Base-by-base conservation (phyloP, 1,140 invertebrate species). In the Macrobrachium nipponense region DNA sequence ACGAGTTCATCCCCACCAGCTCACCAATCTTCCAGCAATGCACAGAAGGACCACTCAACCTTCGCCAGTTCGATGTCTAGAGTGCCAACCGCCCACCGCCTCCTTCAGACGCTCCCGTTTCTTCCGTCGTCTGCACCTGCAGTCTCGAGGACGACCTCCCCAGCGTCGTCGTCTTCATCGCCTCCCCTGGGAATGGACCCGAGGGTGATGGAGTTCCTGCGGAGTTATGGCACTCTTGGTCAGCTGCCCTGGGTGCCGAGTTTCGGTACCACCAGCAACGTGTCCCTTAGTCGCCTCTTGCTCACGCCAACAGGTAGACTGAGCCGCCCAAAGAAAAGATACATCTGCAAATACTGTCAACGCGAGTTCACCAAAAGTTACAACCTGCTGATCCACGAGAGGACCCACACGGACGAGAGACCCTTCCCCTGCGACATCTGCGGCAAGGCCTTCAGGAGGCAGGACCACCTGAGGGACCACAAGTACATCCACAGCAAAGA, bases 281-380 rank as follows among this genome's bases (percentile, higher is more conserved):
- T 87, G 60, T 79, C 79, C 62, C 85, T 87, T 27, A 87, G 81
- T 80, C 85, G 85, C 58, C 79, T 87, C 51, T 73, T 87, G 60
- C 79, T 87, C 72, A 81, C 85, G 18, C 85, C 85, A 62, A 80
- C 70, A 43, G 85, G 85, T 43, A 79, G 85, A 70, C 85, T 87
- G 58, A 96, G 96, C 93, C 94, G 97, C 92, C 96, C 97, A 92
- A 98, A 98, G 94, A 98, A 97, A 94, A 96, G 99, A 93, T 99
- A 98, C 77, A 88, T 88, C 84, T 88, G 88, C 80, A 88, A 88
- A 85, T 88, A 85, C 61, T 88, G 88, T 51, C 85, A 88, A 43
- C 84, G 88, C 23, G 84, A 88, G 81, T 88, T 88, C 76, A 88
- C 82, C 80, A 88, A 88, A 80, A 86, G 83, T 60, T 88, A 88